Percentiles rank a stretch among this genome's conserved stretches.
Evolutionary conservation across 2,797 vertebrate species (phyloP).

Genomic region (Hephaestus fuliginosus): DNA sequence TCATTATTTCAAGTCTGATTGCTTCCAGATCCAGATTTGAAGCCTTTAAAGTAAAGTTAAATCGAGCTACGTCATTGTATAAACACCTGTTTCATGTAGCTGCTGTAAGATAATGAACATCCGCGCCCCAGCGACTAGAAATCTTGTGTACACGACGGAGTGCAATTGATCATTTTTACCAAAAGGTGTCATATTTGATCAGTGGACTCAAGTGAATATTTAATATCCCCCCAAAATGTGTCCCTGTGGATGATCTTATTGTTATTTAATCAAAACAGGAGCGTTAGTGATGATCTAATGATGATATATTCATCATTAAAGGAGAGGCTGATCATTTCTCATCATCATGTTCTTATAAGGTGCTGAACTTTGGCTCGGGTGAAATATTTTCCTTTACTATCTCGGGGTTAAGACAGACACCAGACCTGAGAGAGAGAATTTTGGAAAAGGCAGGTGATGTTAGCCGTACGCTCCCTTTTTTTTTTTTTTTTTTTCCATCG

Average conservation of each 20-base stretch:
- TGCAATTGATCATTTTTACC: slow-evolving; percentile 66
- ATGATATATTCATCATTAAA: too few species aligned
- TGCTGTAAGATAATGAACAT: slow-evolving; percentile 11
- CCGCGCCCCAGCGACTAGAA: neutral
- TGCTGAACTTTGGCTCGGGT: slow-evolving; percentile 24
- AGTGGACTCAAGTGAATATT: slow-evolving; percentile 19
- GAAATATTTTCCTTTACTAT: slow-evolving; percentile 20
- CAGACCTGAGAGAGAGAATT: slow-evolving; percentile 39
- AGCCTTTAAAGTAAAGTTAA: neutral
- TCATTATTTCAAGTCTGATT: too few species aligned
- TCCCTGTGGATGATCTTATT: neutral
- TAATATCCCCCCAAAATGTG: neutral
- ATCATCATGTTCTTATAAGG: neutral
- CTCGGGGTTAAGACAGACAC: slow-evolving; percentile 46
- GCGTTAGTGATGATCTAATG: neutral
- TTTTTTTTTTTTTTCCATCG: slow-evolving; percentile 47
- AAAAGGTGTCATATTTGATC: slow-evolving; percentile 79
- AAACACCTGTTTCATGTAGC: slow-evolving; percentile 15
- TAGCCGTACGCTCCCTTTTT: slow-evolving; percentile 10
- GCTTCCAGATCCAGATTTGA: too few species aligned
- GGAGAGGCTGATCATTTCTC: neutral
- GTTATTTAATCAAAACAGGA: slow-evolving; percentile 1
- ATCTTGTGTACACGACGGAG: neutral
- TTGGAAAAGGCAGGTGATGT: slow-evolving; percentile 55
- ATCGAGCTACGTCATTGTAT: too few species aligned